A percentile compares a stretch with the other conserved stretches of the same genome.
Evolutionary conservation across 2,797 vertebrate genomes (phyloP).

Genomic region (Euphonia xanthogaster): DNA sequence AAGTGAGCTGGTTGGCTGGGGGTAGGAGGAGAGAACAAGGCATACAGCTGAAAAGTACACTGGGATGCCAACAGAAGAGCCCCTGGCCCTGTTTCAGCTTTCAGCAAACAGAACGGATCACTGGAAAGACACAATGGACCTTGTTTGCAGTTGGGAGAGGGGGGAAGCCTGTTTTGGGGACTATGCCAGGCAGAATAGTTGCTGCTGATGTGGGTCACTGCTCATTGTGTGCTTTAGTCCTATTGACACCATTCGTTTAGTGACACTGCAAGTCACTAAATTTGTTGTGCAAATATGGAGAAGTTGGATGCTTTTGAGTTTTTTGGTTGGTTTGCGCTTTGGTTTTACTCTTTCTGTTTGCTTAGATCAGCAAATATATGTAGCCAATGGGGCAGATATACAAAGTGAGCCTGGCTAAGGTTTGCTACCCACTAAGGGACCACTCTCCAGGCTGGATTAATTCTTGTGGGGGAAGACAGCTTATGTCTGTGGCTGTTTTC

Average conservation of each 20-base stretch:
- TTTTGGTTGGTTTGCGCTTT: background rate
- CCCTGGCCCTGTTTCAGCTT: background rate
- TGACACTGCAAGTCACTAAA: background rate
- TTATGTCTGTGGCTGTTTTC: background rate
- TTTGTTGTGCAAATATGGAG: background rate
- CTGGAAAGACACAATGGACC: background rate
- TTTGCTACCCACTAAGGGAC: background rate
- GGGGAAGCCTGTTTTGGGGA: background rate
- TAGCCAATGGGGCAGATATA: background rate
- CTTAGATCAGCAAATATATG: background rate
- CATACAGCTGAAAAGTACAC: background rate
- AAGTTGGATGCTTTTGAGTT: background rate
- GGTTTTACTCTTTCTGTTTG: background rate
- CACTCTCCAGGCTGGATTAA: background rate
- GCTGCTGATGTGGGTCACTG: background rate
- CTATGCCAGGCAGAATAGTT: background rate
- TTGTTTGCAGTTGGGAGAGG: background rate
- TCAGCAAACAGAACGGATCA: conserved; percentile 7
- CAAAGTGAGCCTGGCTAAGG: background rate
- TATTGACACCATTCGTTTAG: background rate
- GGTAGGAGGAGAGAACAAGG: background rate
- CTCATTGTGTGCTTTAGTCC: background rate
- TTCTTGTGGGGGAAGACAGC: background rate
- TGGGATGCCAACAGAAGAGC: background rate
- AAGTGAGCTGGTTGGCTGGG: background rate